These are phyloP conservation scores for Volucella bombylans DNA, from an alignment of 2,888 invertebrate genomes.

Conservation along the genomic window DNA sequence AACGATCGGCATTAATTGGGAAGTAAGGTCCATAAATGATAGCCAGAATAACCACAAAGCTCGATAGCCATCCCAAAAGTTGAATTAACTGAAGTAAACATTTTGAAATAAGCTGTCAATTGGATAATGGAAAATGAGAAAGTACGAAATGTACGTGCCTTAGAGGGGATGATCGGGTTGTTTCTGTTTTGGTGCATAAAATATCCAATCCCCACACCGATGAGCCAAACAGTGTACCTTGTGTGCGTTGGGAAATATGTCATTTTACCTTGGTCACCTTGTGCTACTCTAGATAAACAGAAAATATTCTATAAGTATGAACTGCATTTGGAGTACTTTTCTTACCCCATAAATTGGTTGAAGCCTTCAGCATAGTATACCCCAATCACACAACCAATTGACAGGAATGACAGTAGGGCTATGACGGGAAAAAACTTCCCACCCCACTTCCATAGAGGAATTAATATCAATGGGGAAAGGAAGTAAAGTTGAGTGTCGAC, in stretches of 20 bases:
- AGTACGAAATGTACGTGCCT: conserved; percentile 24
- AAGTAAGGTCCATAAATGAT: conserved; percentile 61
- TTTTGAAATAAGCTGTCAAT: neutral
- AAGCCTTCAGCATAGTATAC: conserved; percentile 11
- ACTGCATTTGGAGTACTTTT: too few species aligned
- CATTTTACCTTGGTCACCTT: conserved; percentile 9
- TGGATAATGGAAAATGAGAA: neutral
- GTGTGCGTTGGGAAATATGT: conserved; percentile 77
- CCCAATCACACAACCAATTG: conserved; percentile 56
- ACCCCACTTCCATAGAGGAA: conserved; percentile 78
- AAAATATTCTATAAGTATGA: too few species aligned
- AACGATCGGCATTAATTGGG: neutral
- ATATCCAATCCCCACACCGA: conserved; percentile 78
- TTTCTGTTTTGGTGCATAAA: conserved; percentile 75
- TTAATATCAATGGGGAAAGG: conserved; percentile 83
- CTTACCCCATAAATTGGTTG: conserved; percentile 60
- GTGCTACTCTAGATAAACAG: neutral
- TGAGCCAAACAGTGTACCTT: conserved; percentile 77
- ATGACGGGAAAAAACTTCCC: conserved; percentile 60
- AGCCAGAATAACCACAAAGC: conserved; percentile 45
- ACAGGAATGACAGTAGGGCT: conserved; percentile 49
- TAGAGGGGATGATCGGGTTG: conserved; percentile 66
- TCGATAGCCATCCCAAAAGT: conserved; percentile 52
- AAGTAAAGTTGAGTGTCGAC: conserved; percentile 84
- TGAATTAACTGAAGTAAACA: conserved; percentile 3